These are phyloP conservation scores for Strigamia transsilvanica DNA, from an alignment of 2,888 invertebrate genomes.

Conservation along the genomic window DNA sequence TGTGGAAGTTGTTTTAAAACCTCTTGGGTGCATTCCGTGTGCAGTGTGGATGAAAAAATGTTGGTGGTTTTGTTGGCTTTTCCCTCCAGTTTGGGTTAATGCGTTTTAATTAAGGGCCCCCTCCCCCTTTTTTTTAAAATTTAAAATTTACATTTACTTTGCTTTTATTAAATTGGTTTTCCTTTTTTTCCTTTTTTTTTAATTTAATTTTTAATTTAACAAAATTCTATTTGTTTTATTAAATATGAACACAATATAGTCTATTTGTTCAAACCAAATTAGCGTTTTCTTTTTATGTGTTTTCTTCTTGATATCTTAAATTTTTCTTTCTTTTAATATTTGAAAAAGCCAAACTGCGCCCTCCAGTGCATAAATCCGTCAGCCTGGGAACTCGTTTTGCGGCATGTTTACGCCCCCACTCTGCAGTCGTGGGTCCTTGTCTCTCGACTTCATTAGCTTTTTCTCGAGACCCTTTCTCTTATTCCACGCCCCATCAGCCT, in stretches of 20 bases:
- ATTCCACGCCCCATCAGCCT: constrained; percentile 47
- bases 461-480: constrained; percentile 40
- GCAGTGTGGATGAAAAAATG: constrained; percentile 3
- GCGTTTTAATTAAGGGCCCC: constrained; percentile 21
- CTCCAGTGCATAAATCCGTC: constrained; percentile 45
- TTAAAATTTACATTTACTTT: not conserved
- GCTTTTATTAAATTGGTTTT: not conserved
- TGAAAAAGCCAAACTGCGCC: constrained; percentile 44
- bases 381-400: constrained; percentile 15
- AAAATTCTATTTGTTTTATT: not conserved
- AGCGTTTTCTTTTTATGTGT: not conserved
- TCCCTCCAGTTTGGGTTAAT: constrained; percentile 4
- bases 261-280: constrained; percentile 3
- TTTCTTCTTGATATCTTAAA: not conserved
- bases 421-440: constrained; percentile 41
- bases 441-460: constrained; percentile 45
- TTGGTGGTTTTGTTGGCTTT: not conserved
- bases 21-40: constrained; percentile 28
- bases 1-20: constrained; percentile 17
- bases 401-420: constrained; percentile 49
- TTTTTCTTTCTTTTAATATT: constrained; percentile 25
- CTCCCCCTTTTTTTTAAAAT: not conserved
- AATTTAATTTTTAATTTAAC: not conserved
- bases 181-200: not conserved
- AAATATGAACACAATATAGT: not conserved